Evolutionary conservation across 2,888 invertebrate species (phyloP).

Genomic region (Melanophora roralis): DNA sequence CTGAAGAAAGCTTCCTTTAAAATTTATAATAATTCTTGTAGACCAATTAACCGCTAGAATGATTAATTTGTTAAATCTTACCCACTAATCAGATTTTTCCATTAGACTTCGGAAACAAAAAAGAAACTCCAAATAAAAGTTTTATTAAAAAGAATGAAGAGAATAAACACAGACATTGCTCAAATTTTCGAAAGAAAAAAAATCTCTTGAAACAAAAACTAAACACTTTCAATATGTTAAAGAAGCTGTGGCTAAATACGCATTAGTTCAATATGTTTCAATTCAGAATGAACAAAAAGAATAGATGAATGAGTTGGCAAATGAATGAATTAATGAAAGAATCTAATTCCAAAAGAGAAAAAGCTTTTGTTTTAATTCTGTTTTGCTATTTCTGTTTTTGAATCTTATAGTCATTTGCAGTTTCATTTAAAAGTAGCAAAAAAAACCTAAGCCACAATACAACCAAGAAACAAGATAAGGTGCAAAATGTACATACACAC

Average conservation of each 20-base stretch:
- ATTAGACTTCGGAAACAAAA: background rate
- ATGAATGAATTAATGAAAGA: too few relatives aligned
- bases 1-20: too few relatives aligned
- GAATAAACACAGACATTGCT: constrained; percentile 24
- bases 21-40: too few relatives aligned
- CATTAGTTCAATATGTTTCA: constrained; percentile 45
- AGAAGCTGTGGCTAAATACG: constrained; percentile 16
- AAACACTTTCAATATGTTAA: constrained; percentile 22
- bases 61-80: background rate
- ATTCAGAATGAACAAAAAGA: background rate
- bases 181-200: constrained; percentile 5
- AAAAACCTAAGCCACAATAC: background rate
- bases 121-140: background rate
- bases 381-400: background rate
- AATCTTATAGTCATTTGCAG: constrained; percentile 5
- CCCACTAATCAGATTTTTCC: constrained; percentile 9
- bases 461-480: background rate
- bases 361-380: background rate
- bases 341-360: too few relatives aligned
- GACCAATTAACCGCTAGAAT: constrained; percentile 37
- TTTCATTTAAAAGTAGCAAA: background rate
- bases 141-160: background rate
- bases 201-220: background rate
- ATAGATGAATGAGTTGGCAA: background rate
- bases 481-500: background rate